Percentiles rank a stretch among this genome's conserved stretches.
Conservation (phyloP, 2,797 vertebrate species). For the Sebastes vulpes region DNA sequence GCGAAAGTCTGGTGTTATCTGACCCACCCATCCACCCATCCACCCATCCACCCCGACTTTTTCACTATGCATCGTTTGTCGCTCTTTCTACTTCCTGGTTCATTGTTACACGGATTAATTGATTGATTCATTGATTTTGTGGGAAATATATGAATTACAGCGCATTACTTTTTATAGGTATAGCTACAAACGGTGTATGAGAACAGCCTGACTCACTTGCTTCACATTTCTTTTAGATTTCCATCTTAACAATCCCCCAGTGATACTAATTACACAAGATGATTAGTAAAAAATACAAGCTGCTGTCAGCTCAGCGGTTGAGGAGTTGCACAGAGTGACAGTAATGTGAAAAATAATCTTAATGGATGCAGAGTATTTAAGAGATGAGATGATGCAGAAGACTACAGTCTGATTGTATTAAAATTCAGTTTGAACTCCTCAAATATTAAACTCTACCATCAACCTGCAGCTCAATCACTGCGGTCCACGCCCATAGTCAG, state of each 20-base stretch:
- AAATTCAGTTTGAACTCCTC: conserved; percentile 15
- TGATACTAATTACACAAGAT: conserved; percentile 19
- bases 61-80: too few relatives aligned
- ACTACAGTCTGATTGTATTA: conserved; percentile 16
- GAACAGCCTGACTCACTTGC: too few relatives aligned
- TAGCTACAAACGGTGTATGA: too few relatives aligned
- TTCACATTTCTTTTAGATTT: not conserved
- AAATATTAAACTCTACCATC: conserved; percentile 6
- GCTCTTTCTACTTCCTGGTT: too few relatives aligned
- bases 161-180: too few relatives aligned
- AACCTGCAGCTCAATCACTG: not conserved
- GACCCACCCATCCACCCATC: too few relatives aligned
- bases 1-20: rapidly evolving
- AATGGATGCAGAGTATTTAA: conserved; percentile 1
- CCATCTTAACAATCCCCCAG: not conserved
- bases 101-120: too few relatives aligned
- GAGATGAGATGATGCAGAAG: not conserved
- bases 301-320: conserved; percentile 15
- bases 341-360: not conserved
- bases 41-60: too few relatives aligned
- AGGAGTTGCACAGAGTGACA: conserved; percentile 7
- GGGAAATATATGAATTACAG: too few relatives aligned
- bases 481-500: not conserved
- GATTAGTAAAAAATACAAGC: conserved; percentile 6
- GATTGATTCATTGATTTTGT: too few relatives aligned